Evolutionary conservation across 2,797 vertebrate species (phyloP), one percentile per base, ranked within the genome.

Genomic region (Danio tinwini): DNA sequence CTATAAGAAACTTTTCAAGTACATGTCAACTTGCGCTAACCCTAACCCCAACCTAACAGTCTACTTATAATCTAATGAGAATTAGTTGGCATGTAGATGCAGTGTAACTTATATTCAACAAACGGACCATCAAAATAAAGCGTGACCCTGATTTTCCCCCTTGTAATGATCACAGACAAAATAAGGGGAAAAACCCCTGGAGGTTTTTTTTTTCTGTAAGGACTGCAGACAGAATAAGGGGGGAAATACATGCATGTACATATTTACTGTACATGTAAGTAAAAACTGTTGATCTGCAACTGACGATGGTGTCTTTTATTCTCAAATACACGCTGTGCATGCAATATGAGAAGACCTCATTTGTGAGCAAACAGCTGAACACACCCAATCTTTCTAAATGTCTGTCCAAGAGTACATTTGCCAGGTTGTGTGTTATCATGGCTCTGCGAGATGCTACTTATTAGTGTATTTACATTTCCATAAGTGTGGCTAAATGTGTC

Each of bases 291-390:
- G 3, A 29, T 50, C 12, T 11, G 7, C 21, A 42, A 5, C 21
- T 45, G 9, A 42, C 56, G 40, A 73, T 55, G 19, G 6, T 44
- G 10, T 56, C 9, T 58, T 45, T 42, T 58, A 29, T 45, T 72
- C n/a, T 58, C 17, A 17, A 29, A 76, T 7, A 47, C 2, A 10
- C 14, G 21, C 4, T 56, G 19, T 45, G 3, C 44, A 8, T 58
- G 56, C 10, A 74, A 62, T 74, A 19, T 74, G 72, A 63, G 72
- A 52, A 1, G 55, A 13, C 4, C 56, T 72, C 17, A 16, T 72
- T 21, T 72, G 5, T 29, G 39, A 56, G 19, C 39, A 55, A 62
- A 50, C 45, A 74, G 21, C 14, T 49, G 7, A 74, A 39, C 58
- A 70, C 68, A 74, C 58, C 45, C 45, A 52, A 14, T 44, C 7